A percentile compares a stretch with the other conserved stretches of the same genome.
These are phyloP conservation scores for Pseudochirops corinnae DNA, from an alignment of 2,797 vertebrate species.

Conservation along the genomic window DNA sequence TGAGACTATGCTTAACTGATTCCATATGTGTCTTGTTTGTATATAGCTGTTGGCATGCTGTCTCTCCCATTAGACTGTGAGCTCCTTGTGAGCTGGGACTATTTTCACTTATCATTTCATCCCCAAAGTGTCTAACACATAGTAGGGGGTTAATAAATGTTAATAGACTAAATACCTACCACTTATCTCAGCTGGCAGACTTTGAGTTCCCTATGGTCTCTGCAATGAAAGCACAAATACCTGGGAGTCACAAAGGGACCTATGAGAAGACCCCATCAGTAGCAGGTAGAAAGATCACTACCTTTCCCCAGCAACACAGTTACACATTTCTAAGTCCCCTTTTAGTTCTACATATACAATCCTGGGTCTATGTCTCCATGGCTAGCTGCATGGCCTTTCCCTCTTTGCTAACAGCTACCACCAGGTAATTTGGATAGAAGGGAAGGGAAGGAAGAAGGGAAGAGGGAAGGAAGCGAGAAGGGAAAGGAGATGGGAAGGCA, in stretches of 20 bases:
- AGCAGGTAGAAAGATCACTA: too few species aligned
- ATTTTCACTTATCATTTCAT: neutral
- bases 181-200: neutral
- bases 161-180: neutral
- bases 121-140: neutral
- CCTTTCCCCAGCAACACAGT: neutral
- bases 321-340: neutral
- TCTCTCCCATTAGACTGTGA: neutral
- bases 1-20: neutral
- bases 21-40: neutral
- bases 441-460: neutral
- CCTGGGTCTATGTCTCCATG: neutral
- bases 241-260: neutral
- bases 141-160: neutral
- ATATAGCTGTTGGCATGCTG: neutral
- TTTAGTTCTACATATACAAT: neutral
- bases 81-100: neutral
- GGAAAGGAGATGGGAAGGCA: neutral
- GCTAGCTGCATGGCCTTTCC: neutral
- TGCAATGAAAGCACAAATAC: neutral
- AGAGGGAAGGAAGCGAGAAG: fast-evolving
- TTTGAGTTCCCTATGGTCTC: neutral
- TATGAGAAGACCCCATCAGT: neutral
- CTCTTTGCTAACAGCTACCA: neutral
- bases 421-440: neutral